Conservation (phyloP, 2,888 invertebrate genomes). For the Platycheirus rosarum region DNA sequence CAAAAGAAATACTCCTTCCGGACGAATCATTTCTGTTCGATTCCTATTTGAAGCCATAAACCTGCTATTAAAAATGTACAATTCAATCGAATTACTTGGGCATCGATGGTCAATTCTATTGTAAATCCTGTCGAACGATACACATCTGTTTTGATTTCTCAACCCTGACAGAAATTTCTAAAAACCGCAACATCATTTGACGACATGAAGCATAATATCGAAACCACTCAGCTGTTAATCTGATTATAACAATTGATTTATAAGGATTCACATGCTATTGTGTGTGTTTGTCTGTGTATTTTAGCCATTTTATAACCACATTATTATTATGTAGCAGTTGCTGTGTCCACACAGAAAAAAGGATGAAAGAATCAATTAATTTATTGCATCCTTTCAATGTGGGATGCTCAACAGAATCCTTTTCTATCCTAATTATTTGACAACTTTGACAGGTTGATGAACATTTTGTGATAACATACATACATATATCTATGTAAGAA, state of each 20-base stretch:
- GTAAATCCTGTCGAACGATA: constrained; percentile 14
- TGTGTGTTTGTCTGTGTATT: neutral
- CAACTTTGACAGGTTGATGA: constrained; percentile 67
- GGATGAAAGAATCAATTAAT: constrained; percentile 67
- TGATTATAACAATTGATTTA: constrained; percentile 73
- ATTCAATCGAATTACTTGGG: constrained; percentile 67
- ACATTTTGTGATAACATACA: constrained; percentile 52
- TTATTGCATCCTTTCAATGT: constrained; percentile 57
- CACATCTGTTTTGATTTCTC: constrained; percentile 57
- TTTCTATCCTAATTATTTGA: constrained; percentile 51
- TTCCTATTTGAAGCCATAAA: neutral
- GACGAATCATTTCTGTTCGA: neutral
- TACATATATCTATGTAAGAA: too few species aligned
- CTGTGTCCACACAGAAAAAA: constrained; percentile 29
- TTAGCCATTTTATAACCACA: constrained; percentile 33
- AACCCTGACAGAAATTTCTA: constrained; percentile 30
- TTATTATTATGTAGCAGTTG: constrained; percentile 42
- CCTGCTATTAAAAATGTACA: constrained; percentile 3
- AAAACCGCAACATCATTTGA: constrained; percentile 65
- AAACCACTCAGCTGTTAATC: constrained; percentile 71
- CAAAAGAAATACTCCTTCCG: neutral
- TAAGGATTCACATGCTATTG: constrained; percentile 60
- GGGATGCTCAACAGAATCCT: constrained; percentile 21
- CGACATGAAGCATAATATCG: constrained; percentile 21
- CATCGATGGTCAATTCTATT: constrained; percentile 55